phyloP scores from a whole-genome alignment of 1,140 invertebrate species.

The Drosophila tani region DNA sequence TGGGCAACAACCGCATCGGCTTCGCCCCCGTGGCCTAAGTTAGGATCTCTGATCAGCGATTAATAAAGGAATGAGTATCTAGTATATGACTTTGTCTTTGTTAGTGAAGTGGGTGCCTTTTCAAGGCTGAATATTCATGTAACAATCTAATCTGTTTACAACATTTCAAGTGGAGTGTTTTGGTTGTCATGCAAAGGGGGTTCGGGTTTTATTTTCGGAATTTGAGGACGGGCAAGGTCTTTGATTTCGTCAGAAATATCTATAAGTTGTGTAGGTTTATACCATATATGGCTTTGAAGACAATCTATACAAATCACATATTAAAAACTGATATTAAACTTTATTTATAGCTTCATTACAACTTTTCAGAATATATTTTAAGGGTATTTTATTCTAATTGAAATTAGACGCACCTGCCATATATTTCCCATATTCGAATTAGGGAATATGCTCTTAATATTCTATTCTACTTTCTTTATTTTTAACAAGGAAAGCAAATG shows the following conservation, averaged over 20 bases:
- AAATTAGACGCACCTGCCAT: too few species aligned
- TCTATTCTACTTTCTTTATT: too few species aligned
- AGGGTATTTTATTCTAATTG: too few species aligned
- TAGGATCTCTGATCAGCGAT: neutral
- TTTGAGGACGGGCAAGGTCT: neutral
- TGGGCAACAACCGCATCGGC: constrained; percentile 95
- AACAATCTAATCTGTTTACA: constrained; percentile 21
- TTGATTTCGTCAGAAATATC: neutral
- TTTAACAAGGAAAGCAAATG: too few species aligned
- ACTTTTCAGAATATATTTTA: too few species aligned
- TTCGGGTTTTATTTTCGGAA: neutral
- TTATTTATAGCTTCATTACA: neutral
- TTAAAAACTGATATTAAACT: too few species aligned
- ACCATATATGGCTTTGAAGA: neutral
- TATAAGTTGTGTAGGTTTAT: neutral
- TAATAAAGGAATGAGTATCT: constrained; percentile 24
- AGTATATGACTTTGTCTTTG: neutral
- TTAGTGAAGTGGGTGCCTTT: neutral
- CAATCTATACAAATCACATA: neutral
- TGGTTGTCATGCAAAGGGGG: neutral
- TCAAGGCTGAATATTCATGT: neutral
- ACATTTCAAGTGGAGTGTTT: neutral
- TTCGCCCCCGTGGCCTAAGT: constrained; percentile 89
- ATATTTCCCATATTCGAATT: too few species aligned
- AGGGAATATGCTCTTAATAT: too few species aligned